phyloP scores from a whole-genome alignment of 2,113 vertebrate species.

The Xiphorhynchus elegans region DNA sequence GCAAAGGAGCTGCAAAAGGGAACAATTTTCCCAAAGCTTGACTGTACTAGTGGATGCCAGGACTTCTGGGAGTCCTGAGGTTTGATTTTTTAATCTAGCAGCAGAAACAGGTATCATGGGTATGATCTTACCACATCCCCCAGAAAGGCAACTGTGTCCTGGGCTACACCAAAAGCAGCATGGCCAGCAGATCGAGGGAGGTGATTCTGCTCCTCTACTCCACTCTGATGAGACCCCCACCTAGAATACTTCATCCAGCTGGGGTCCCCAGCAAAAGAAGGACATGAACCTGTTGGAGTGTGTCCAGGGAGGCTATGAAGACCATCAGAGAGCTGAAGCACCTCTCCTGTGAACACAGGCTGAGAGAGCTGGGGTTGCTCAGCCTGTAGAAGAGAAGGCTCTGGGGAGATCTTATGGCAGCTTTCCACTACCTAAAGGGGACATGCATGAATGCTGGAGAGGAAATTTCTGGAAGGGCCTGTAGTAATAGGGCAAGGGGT shows the following conservation, averaged over 20 bases:
- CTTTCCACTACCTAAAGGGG: not conserved
- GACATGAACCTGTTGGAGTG: not conserved
- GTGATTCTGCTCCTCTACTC: not conserved
- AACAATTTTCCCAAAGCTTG: not conserved
- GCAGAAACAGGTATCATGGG: not conserved
- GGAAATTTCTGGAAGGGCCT: not conserved
- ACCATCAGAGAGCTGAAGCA: not conserved
- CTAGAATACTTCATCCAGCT: not conserved
- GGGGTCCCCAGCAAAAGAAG: not conserved
- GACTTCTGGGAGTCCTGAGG: not conserved
- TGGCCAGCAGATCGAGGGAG: not conserved
- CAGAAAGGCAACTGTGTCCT: not conserved
- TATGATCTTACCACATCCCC: not conserved
- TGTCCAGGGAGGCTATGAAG: not conserved
- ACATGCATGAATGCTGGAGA: not conserved
- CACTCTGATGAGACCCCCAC: not conserved
- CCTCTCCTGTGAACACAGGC: not conserved
- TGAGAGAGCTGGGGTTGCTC: not conserved
- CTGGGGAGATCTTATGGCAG: not conserved
- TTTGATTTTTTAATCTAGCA: not conserved
- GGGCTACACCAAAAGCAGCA: accelerated
- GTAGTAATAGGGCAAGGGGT: not conserved
- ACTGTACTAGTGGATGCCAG: not conserved
- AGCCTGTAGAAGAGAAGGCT: not conserved
- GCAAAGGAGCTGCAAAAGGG: not conserved